Evolutionary conservation across 2,797 vertebrate genomes (phyloP).

Genomic region (Linurgus olivaceus): DNA sequence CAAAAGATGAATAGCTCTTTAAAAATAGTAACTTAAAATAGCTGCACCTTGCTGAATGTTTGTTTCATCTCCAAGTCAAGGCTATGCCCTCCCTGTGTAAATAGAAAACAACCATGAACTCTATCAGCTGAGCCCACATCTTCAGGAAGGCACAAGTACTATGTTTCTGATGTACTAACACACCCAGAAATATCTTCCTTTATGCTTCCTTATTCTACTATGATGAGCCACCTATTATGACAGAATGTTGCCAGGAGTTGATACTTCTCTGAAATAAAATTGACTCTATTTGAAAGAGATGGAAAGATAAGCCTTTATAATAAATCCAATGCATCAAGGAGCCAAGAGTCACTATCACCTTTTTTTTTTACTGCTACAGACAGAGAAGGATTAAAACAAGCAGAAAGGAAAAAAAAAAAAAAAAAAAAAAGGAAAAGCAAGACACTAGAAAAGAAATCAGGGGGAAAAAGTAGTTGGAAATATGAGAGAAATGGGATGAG

Average conservation of each 20-base stretch:
- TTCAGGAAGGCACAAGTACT: background rate
- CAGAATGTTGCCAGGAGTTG: background rate
- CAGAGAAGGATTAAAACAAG: background rate
- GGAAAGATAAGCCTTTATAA: background rate
- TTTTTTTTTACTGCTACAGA: background rate
- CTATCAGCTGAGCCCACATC: background rate
- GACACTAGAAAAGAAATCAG: background rate
- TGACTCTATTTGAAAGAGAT: background rate
- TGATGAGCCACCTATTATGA: background rate
- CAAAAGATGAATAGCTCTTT: background rate
- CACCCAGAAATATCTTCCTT: background rate
- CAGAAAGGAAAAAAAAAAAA: background rate
- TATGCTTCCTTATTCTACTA: background rate
- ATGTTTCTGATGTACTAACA: background rate
- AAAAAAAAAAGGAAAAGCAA: background rate
- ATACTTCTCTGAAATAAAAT: constrained; percentile 6
- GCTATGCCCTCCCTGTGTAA: background rate
- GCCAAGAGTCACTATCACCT: background rate
- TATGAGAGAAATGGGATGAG: background rate
- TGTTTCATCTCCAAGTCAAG: background rate
- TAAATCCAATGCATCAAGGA: background rate
- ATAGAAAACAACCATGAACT: background rate
- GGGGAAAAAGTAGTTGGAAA: background rate
- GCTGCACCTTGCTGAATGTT: background rate
- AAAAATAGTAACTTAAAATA: constrained; percentile 14